Percentiles rank a stretch among this genome's conserved stretches.
Conservation (phyloP, 2,113 vertebrate species). For the Neotoma lepida region DNA sequence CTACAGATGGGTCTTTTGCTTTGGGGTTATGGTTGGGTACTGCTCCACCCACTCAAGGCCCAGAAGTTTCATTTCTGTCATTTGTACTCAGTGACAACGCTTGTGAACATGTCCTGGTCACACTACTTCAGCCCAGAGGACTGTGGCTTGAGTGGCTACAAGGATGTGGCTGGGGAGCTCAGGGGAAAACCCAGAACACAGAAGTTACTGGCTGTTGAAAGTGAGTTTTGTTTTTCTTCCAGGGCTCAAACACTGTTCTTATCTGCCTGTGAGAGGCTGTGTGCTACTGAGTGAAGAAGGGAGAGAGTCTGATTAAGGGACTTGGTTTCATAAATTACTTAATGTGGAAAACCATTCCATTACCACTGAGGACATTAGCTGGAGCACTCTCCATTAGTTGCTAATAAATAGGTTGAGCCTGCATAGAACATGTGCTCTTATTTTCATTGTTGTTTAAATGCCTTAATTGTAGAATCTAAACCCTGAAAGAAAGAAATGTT, state of each 20-base stretch:
- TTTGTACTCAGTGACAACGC: background rate
- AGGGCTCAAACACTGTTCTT: background rate
- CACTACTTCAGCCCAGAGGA: background rate
- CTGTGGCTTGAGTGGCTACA: conserved; percentile 19
- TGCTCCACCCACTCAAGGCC: background rate
- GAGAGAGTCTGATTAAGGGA: background rate
- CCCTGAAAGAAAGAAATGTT: conserved; percentile 30
- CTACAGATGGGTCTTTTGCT: background rate
- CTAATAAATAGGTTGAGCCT: conserved; percentile 51
- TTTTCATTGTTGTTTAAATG: conserved; percentile 55
- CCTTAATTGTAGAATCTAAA: conserved; percentile 49
- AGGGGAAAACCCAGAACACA: conserved; percentile 59
- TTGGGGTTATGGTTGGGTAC: background rate
- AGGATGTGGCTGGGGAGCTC: conserved; percentile 54
- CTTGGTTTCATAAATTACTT: conserved; percentile 16
- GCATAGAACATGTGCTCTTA: background rate
- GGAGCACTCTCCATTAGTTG: background rate
- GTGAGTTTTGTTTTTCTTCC: background rate
- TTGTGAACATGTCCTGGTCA: background rate
- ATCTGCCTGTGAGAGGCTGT: background rate
- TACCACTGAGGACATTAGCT: background rate
- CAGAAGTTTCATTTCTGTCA: conserved; percentile 60
- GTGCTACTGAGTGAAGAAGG: background rate
- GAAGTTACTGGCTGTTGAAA: conserved; percentile 44
- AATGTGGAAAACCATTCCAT: background rate